phyloP scores from a whole-genome alignment of 2,888 invertebrate genomes.

The Rambutsinella grinnellia region DNA sequence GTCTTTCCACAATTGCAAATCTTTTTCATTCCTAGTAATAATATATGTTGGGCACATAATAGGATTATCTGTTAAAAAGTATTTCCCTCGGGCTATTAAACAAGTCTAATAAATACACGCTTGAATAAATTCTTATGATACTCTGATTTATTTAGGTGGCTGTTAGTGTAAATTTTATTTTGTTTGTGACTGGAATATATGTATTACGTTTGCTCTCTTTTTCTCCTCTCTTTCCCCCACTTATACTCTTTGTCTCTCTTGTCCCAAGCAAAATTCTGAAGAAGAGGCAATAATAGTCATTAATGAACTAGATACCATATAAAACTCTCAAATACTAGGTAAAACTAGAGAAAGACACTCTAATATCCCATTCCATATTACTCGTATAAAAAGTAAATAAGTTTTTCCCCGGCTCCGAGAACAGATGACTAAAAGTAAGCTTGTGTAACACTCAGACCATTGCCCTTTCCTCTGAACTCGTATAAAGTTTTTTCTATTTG shows the following conservation, averaged over 20 bases:
- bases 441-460: too few relatives aligned
- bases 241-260: background rate
- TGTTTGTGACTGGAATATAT: conserved; percentile 19
- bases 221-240: background rate
- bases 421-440: background rate
- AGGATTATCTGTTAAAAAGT: conserved; percentile 50
- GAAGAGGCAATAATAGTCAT: background rate
- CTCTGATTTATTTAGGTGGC: conserved; percentile 44
- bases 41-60: conserved; percentile 24
- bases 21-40: background rate
- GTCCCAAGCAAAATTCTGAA: background rate
- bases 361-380: background rate
- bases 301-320: too few relatives aligned
- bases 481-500: background rate
- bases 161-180: conserved; percentile 46
- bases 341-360: background rate
- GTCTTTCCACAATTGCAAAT: too few relatives aligned
- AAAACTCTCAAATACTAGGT: too few relatives aligned
- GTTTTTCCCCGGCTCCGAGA: too few relatives aligned
- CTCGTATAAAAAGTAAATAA: background rate
- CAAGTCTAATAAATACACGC: conserved; percentile 50
- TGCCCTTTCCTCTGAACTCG: background rate
- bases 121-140: conserved; percentile 50
- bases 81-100: conserved; percentile 49
- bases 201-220: background rate